Conservation (phyloP, 2,888 invertebrate species). For the Halocaridina rubra region DNA sequence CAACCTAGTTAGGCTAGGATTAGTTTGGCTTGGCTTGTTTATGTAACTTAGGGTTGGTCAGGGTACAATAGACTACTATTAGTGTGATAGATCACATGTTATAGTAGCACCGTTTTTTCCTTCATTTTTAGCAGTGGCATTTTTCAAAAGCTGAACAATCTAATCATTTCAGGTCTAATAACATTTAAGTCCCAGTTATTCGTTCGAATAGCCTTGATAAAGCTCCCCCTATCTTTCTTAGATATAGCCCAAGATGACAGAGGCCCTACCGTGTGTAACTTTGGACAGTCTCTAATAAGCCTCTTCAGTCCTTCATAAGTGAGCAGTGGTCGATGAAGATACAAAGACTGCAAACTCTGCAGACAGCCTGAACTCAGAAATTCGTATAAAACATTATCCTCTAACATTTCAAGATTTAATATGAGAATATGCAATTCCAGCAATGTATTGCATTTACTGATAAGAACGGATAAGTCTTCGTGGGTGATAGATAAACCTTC, state of each 20-base stretch:
- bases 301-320: constrained; percentile 44
- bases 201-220: constrained; percentile 34
- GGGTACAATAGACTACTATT: too few species aligned
- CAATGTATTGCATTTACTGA: constrained; percentile 24
- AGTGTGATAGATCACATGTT: too few species aligned
- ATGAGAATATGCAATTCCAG: constrained; percentile 46
- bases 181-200: constrained; percentile 59
- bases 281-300: constrained; percentile 37
- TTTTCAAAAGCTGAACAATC: constrained; percentile 24
- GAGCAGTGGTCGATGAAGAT: constrained; percentile 45
- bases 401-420: constrained; percentile 47
- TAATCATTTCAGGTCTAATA: constrained; percentile 52
- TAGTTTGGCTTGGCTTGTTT: too few species aligned
- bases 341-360: constrained; percentile 32
- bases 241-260: constrained; percentile 58
- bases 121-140: too few species aligned
- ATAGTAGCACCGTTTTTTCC: too few species aligned
- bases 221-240: constrained; percentile 45
- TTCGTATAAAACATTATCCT: constrained; percentile 43
- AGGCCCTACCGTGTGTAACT: constrained; percentile 49
- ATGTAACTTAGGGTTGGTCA: too few species aligned
- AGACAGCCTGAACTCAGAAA: constrained; percentile 42
- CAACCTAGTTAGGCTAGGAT: too few species aligned
- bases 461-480: constrained; percentile 48
- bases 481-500: constrained; percentile 43